Percentiles rank a stretch among this genome's conserved stretches.
These are phyloP conservation scores for Leptocoma aspasia DNA, from an alignment of 2,113 vertebrate species.

Conservation along the genomic window DNA sequence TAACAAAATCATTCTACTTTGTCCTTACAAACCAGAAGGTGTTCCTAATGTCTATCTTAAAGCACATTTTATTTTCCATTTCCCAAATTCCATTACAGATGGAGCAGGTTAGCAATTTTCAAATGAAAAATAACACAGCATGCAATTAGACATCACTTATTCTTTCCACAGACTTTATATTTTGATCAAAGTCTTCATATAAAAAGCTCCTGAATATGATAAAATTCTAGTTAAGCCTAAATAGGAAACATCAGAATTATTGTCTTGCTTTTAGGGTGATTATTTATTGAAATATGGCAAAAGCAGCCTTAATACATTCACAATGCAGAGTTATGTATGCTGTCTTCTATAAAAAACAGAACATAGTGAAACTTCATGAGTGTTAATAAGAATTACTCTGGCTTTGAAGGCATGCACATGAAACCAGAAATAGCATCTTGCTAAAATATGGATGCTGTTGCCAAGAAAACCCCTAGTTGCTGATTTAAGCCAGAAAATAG, in stretches of 20 bases:
- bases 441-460: neutral
- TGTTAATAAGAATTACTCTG: neutral
- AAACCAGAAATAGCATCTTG: neutral
- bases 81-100: neutral
- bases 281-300: neutral
- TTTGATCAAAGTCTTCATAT: neutral
- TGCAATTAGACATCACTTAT: neutral
- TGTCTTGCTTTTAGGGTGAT: neutral
- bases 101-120: neutral
- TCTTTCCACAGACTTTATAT: neutral
- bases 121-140: neutral
- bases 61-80: neutral
- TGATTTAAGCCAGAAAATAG: neutral
- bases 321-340: neutral
- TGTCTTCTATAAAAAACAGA: neutral
- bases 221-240: neutral
- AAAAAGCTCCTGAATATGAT: neutral
- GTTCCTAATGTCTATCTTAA: neutral
- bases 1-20: neutral
- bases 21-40: neutral
- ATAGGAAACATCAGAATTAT: neutral
- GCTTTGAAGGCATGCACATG: neutral
- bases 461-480: neutral
- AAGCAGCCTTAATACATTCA: neutral
- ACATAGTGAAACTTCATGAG: neutral